These are phyloP conservation scores for Petromus typicus DNA, from an alignment of 2,113 vertebrate genomes.

Conservation along the genomic window DNA sequence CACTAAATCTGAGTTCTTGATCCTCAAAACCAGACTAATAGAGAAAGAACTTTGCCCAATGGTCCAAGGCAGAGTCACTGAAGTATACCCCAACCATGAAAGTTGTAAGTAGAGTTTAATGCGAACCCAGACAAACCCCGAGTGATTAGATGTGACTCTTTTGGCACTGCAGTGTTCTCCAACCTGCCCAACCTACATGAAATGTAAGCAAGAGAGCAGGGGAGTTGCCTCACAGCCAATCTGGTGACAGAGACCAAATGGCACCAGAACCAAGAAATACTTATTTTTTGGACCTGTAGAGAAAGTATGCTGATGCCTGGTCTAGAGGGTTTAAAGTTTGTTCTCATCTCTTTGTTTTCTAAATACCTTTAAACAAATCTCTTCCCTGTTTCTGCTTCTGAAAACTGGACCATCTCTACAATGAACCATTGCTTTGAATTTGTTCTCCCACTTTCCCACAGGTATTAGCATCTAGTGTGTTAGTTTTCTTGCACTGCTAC, in stretches of 20 bases:
- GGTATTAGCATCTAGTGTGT: background rate
- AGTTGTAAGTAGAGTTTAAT: background rate
- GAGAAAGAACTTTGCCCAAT: background rate
- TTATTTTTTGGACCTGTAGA: background rate
- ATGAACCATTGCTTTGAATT: background rate
- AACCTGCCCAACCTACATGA: conserved; percentile 88
- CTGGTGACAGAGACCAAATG: background rate
- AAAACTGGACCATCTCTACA: conserved; percentile 8
- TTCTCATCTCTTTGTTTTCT: background rate
- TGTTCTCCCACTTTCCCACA: background rate
- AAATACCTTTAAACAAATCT: background rate
- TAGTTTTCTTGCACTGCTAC: background rate
- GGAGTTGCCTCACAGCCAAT: background rate
- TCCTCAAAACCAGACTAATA: background rate
- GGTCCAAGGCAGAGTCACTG: background rate
- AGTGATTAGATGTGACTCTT: background rate
- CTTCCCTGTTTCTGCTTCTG: background rate
- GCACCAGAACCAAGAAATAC: background rate
- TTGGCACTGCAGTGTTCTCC: background rate
- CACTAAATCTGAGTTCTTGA: background rate
- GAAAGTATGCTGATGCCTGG: background rate
- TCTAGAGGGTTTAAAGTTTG: background rate
- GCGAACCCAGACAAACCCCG: background rate
- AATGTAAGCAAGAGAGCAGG: conserved; percentile 87
- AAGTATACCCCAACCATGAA: background rate